A percentile compares a stretch with the other conserved stretches of the same genome.
Evolutionary conservation across 2,888 invertebrate genomes (phyloP).

Genomic region (Rotaria sp.): DNA sequence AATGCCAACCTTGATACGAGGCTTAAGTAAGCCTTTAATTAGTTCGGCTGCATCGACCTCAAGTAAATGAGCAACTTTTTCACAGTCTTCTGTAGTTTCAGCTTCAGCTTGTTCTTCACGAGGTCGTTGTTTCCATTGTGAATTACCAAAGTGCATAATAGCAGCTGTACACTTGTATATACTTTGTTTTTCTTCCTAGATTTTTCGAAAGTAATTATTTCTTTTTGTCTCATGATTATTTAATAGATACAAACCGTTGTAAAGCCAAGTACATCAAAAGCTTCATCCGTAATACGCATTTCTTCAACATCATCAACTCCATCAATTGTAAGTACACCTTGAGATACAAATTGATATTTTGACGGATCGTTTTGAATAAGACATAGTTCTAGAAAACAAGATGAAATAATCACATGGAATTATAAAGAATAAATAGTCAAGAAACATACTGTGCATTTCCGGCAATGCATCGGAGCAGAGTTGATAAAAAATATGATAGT

Average conservation of each 20-base stretch:
- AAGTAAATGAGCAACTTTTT: constrained; percentile 80
- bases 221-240: not conserved
- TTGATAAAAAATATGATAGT: constrained; percentile 99
- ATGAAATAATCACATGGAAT: constrained; percentile 41
- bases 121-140: constrained; percentile 99
- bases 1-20: constrained; percentile 72
- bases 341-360: constrained; percentile 78
- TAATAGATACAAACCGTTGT: constrained; percentile 59
- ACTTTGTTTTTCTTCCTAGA: constrained; percentile 72
- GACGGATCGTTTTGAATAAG: constrained; percentile 70
- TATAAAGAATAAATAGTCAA: not conserved
- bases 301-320: constrained; percentile 91
- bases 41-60: constrained; percentile 77
- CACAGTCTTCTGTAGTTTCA: constrained; percentile 69
- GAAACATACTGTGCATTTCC: constrained; percentile 41
- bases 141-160: constrained; percentile 99
- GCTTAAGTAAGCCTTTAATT: constrained; percentile 73
- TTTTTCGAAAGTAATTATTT: not conserved
- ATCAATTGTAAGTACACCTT: constrained; percentile 88
- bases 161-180: constrained; percentile 94
- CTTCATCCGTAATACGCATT: constrained; percentile 66
- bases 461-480: constrained; percentile 56
- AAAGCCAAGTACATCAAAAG: constrained; percentile 98
- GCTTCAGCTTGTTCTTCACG: constrained; percentile 99
- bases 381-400: constrained; percentile 67